Base-by-base conservation (phyloP, 2,113 vertebrate genomes). In the Desmodus rotundus region DNA sequence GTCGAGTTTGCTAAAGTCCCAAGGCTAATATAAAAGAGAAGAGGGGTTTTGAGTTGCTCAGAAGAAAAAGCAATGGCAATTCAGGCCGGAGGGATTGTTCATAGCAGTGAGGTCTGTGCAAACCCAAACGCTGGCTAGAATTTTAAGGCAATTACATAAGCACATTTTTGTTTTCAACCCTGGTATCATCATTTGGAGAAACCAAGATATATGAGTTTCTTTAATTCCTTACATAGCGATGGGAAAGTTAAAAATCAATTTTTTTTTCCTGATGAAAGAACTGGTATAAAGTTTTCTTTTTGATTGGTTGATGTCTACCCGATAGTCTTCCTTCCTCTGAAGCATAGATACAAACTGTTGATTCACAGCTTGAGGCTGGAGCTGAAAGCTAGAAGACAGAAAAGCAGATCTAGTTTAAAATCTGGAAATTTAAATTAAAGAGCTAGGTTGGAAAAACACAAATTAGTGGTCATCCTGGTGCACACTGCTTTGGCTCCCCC, bases 351-450 rank as follows among this genome's bases (percentile, higher is more conserved):
- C 80, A 19, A 87, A 84, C 20, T 95, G 94, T 45, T 85, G 68
- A 89, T 89, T 91, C 73, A 24, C 15, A 89, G n/a, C 16, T 58
- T 76, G 41, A 41, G 15, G 43, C 28, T 93, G 9, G 31, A 87
- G 28, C 45, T 88, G 15, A 95, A 89, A 83, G 38, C n/a, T 77
- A 63, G 38, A 74, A 91, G 47, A 61, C 45, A 81, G 63, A 90
- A 94, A 88, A 85, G 17, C 38, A 85, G 41, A 70, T 52, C 20
- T 85, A 93, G 43, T 84, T 95, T 22, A 88, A 89, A 94, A 96
- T 76, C 28, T 43, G 58, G 45, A 74, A 63, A 63, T 83, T 26
- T 67, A 19, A 89, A 85, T 88, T 41, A 88, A 93, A 96, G 28
- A 94, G 8, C 9, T 28, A 77, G 26, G 15, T 68, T 77, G 28